Percentiles rank a stretch among this genome's conserved stretches.
Evolutionary conservation across 53 echinoderm and acorn worm species (phyloP).

Genomic region (Holothuria scabra): DNA sequence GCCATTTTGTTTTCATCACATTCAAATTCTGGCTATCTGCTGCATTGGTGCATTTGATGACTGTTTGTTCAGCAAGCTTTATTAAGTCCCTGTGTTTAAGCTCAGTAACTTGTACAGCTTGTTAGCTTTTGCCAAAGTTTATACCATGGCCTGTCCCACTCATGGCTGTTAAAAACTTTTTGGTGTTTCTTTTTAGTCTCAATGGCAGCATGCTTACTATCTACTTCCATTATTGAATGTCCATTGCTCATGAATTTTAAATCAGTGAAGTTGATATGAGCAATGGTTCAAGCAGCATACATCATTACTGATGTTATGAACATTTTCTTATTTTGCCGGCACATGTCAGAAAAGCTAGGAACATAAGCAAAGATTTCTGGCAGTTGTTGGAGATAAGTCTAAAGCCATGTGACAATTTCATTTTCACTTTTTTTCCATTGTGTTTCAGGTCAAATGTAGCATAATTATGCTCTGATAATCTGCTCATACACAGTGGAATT

Average conservation of each 20-base stretch:
- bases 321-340: neutral
- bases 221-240: neutral
- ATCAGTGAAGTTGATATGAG: too few species aligned
- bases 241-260: too few species aligned
- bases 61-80: neutral
- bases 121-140: neutral
- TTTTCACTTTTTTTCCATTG: neutral
- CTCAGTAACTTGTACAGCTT: neutral
- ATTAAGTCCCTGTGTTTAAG: neutral
- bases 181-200: conserved; percentile 1
- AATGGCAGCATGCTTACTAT: neutral
- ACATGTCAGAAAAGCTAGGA: neutral
- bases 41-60: neutral
- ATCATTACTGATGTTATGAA: neutral
- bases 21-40: neutral
- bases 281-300: neutral
- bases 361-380: neutral
- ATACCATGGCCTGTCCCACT: neutral
- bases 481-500: neutral
- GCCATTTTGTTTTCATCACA: neutral
- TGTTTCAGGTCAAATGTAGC: conserved; percentile 7
- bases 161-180: neutral
- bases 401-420: neutral
- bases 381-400: neutral
- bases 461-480: neutral